Conservation (phyloP, 2,888 invertebrate genomes). For the Nemapogon koenigi region DNA sequence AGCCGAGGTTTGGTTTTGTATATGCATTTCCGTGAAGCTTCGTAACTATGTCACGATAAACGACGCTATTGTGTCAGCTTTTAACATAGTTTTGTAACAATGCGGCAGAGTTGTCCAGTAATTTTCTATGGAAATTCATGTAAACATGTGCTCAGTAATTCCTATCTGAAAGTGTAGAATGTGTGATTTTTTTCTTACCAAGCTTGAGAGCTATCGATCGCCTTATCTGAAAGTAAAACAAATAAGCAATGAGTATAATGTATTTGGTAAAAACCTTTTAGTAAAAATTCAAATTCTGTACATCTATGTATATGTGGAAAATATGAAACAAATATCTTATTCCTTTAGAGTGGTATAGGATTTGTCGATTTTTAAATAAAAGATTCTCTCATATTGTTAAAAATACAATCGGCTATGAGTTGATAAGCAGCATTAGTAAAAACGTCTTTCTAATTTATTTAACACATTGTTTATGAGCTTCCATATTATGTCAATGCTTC, state of each 20-base stretch:
- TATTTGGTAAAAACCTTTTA: conserved; percentile 8
- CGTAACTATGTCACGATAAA: conserved; percentile 31
- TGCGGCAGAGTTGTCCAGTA: background rate
- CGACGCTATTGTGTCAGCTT: conserved; percentile 33
- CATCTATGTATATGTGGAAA: conserved; percentile 18
- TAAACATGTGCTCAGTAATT: background rate
- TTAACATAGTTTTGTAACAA: conserved; percentile 31
- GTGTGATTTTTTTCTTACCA: background rate
- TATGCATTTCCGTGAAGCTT: conserved; percentile 31
- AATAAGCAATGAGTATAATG: conserved; percentile 5
- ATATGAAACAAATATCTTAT: no score
- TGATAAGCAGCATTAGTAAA: no score
- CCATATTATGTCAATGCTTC: no score
- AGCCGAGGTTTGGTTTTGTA: conserved; percentile 22
- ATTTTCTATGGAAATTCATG: conserved; percentile 2
- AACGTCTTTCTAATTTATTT: no score
- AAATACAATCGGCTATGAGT: no score
- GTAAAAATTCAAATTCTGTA: no score
- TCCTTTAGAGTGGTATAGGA: no score
- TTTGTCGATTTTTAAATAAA: no score
- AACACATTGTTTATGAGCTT: no score
- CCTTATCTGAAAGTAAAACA: conserved; percentile 5
- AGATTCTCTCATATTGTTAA: no score
- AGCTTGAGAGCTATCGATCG: background rate
- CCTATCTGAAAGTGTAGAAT: background rate